Conservation (phyloP, 2,113 vertebrate species). For the Labeo rohita region DNA sequence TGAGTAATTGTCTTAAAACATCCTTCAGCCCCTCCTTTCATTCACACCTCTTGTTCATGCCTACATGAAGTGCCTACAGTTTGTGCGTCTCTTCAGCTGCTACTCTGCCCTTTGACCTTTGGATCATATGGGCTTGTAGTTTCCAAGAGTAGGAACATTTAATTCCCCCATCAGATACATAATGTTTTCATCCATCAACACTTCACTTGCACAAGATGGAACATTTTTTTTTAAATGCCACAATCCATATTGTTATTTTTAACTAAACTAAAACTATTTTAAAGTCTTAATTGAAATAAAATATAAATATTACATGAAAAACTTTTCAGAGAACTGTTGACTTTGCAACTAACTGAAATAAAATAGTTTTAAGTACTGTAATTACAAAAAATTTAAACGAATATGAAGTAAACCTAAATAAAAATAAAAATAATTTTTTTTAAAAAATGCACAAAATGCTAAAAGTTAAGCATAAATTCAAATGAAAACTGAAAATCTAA, state of each 20-base stretch:
- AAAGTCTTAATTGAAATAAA: not conserved
- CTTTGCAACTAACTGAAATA: not conserved
- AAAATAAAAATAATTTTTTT: not conserved
- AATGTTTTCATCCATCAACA: conserved; percentile 9
- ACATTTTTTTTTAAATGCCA: not conserved
- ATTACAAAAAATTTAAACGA: no score
- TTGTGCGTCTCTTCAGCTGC: conserved; percentile 36
- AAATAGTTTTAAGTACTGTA: not conserved
- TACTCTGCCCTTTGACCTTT: conserved; percentile 58
- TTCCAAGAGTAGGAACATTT: conserved; percentile 77
- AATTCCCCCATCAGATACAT: conserved; percentile 67
- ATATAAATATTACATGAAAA: not conserved
- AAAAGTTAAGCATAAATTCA: not conserved
- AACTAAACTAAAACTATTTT: not conserved
- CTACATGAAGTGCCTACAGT: not conserved
- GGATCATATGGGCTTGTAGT: conserved; percentile 52
- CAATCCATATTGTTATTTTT: not conserved
- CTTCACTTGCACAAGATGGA: not conserved
- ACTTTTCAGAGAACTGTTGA: no score
- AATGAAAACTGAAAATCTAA: not conserved
- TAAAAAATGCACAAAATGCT: not conserved
- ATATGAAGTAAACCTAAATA: not conserved
- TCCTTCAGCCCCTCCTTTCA: not conserved
- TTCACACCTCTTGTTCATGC: not conserved
- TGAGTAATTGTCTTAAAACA: not conserved